Conservation (phyloP, 2,888 invertebrate genomes). For the Amorpha juglandis region DNA sequence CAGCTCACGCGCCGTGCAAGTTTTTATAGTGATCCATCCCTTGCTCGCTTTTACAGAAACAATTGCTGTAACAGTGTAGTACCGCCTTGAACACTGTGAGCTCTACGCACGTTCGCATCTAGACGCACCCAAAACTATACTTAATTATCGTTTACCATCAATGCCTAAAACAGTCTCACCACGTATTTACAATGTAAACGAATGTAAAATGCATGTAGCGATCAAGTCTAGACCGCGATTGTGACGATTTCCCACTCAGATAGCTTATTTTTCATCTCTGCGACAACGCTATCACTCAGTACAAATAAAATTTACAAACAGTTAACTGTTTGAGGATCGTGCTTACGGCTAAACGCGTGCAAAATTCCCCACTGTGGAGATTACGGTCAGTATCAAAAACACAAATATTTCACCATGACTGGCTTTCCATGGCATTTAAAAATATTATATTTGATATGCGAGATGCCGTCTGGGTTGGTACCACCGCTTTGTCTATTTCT, state of each 20-base stretch:
- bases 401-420: constrained; percentile 7
- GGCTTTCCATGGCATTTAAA: neutral
- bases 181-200: neutral
- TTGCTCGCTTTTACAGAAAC: too few species aligned
- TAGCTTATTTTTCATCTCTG: constrained; percentile 40
- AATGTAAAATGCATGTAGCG: neutral
- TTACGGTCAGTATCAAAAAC: constrained; percentile 57
- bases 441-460: neutral
- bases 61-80: too few species aligned
- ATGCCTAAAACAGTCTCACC: neutral
- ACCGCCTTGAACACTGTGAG: too few species aligned
- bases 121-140: too few species aligned
- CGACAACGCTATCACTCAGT: constrained; percentile 41
- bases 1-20: too few species aligned
- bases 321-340: constrained; percentile 67
- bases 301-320: constrained; percentile 58
- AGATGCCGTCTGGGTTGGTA: too few species aligned
- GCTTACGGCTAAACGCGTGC: constrained; percentile 64
- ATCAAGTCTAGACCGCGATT: neutral
- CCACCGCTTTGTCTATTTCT: too few species aligned
- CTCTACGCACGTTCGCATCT: too few species aligned
- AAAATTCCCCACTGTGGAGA: constrained; percentile 50
- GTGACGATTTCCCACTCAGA: constrained; percentile 28
- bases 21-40: too few species aligned
- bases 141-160: too few species aligned